Percentiles rank a stretch among this genome's conserved stretches.
phyloP scores from a whole-genome alignment of 2,888 invertebrate species.

The Drosophila paucipuncta region DNA sequence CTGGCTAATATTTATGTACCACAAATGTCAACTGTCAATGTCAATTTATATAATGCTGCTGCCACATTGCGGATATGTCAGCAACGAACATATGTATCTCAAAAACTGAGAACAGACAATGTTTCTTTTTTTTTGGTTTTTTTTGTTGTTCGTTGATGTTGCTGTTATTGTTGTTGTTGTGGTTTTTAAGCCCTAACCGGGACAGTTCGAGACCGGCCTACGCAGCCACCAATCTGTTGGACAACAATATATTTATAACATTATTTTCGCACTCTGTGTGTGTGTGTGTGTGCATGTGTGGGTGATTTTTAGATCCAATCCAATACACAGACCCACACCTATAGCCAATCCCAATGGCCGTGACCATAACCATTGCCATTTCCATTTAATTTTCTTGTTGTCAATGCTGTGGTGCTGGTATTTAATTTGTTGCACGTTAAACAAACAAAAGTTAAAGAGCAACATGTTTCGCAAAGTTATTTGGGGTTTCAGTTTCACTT shows the following conservation, averaged over 20 bases:
- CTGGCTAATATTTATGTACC: slow-evolving; percentile 81
- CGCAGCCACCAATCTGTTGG: slow-evolving; percentile 56
- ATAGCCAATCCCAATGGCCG: slow-evolving; percentile 6
- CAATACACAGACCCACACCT: background rate
- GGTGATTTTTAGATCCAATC: slow-evolving; percentile 31
- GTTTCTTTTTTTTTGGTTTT: slow-evolving; percentile 18
- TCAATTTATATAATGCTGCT: slow-evolving; percentile 80
- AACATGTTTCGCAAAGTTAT: slow-evolving; percentile 53
- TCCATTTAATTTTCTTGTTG: slow-evolving; percentile 65
- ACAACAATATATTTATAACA: slow-evolving; percentile 75
- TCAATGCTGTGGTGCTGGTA: slow-evolving; percentile 47
- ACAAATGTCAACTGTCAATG: slow-evolving; percentile 80
- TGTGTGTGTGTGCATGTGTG: slow-evolving; percentile 25
- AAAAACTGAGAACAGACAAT: slow-evolving; percentile 62
- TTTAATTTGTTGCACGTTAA: slow-evolving; percentile 78
- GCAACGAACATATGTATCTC: slow-evolving; percentile 77
- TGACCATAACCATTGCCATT: slow-evolving; percentile 35
- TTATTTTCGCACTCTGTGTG: slow-evolving; percentile 70
- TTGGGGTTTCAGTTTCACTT: slow-evolving; percentile 56
- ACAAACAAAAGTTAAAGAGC: slow-evolving; percentile 73
- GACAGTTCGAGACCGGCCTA: slow-evolving; percentile 50
- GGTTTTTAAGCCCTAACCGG: slow-evolving; percentile 58
- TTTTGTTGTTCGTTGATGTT: slow-evolving; percentile 25
- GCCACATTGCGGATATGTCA: slow-evolving; percentile 82
- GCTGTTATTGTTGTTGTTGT: slow-evolving; percentile 19